These are phyloP conservation scores for Stomorhina lunata DNA, from an alignment of 2,888 invertebrate species.

Conservation along the genomic window DNA sequence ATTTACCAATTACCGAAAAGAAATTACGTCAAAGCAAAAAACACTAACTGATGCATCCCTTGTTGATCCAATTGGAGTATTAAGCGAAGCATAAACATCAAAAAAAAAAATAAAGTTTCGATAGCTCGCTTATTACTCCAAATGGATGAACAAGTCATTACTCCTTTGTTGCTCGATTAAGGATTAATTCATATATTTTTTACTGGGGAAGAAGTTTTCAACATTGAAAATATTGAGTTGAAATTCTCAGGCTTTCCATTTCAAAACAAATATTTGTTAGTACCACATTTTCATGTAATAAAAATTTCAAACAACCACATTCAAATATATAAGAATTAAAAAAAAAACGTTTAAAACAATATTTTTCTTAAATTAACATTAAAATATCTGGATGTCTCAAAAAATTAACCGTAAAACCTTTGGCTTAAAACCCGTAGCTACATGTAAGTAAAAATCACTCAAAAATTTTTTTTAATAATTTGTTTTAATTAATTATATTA, in stretches of 20 bases:
- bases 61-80: no score
- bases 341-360: no score
- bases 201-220: conserved; percentile 45
- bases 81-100: no score
- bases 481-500: conserved; percentile 23
- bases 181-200: no score
- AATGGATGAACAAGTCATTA: no score
- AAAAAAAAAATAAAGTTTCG: no score
- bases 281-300: conserved; percentile 25
- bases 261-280: conserved; percentile 5
- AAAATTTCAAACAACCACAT: not conserved
- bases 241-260: conserved; percentile 38
- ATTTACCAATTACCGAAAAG: no score
- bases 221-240: conserved; percentile 42
- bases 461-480: conserved; percentile 16
- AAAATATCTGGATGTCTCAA: conserved; percentile 17
- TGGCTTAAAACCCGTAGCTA: conserved; percentile 24
- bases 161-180: no score
- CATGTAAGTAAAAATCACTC: not conserved
- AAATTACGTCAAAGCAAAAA: no score
- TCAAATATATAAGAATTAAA: not conserved
- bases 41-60: no score
- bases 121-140: no score
- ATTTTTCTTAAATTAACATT: not conserved
- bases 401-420: not conserved